Base-by-base conservation (phyloP, 2,797 vertebrate genomes). In the Psittacula echo region DNA sequence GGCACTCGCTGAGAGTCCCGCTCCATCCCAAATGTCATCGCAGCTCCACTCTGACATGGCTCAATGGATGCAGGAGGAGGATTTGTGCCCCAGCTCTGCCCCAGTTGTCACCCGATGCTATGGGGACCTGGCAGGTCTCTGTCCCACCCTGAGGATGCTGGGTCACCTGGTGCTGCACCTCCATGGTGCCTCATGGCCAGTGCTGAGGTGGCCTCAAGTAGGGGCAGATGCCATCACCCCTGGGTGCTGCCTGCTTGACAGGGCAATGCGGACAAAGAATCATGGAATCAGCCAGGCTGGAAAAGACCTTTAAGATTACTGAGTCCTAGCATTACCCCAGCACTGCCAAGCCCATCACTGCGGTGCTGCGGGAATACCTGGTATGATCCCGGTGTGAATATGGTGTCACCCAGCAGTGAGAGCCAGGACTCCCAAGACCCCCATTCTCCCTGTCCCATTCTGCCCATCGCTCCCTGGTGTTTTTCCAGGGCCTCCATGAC, bases 381-480 rank as follows among this genome's bases (percentile, higher is more conserved):
- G 8, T 1, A 10, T 13, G 65, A 53, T 3, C 48, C 50, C 10
- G 1, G 13, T 9, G 34, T 1, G 3, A 45, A 1, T 0, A 1
- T 7, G 41, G 7, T 68, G 62, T 61, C 41, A 71, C 9, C 48
- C 44, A 16, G 2, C 20, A 22, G 80, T 1, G 17, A 48, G 24
- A 70, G 72, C 42, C 64, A 73, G 73, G 20, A 10, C 9, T 11
- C 54, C 24, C 1, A 2, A 56, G 42, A 13, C 4, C 10, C 27
- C 27, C 45, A 32, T 8, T 17, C 44, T 19, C 17, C 1, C 29
- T 65, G 3, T 72, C 22, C 45, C 17, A 0, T 17, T 65, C 11
- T 50, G 26, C 30, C 42, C 42, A 51, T 47, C 0, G 0, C 34
- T 74, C 34, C 54, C 45, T 60, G 48, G 32, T 0, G 1, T 48